phyloP scores from a whole-genome alignment of 2,888 invertebrate genomes.

The Osedax fenrisi region DNA sequence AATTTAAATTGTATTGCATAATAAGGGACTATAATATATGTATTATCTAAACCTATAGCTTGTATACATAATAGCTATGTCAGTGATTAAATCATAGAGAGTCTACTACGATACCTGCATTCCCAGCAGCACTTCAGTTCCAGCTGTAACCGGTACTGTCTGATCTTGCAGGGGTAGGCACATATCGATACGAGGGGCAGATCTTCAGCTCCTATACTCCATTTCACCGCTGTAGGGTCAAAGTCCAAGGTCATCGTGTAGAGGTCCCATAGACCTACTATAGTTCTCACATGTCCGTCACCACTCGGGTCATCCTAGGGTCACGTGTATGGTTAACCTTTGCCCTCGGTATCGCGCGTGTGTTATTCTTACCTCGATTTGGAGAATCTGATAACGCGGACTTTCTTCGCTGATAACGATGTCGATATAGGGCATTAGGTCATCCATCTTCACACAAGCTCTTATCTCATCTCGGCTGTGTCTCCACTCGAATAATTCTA shows the following conservation, averaged over 20 bases:
- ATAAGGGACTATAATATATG: too few relatives aligned
- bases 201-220: background rate
- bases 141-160: conserved; percentile 34
- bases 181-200: conserved; percentile 31
- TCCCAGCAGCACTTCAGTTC: conserved; percentile 39
- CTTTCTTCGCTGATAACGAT: background rate
- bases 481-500: background rate
- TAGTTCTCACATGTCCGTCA: background rate
- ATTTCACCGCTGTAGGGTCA: background rate
- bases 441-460: conserved; percentile 24
- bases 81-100: too few relatives aligned
- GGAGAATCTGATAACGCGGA: background rate
- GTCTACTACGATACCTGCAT: too few relatives aligned
- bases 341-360: too few relatives aligned
- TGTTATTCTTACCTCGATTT: background rate
- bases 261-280: background rate
- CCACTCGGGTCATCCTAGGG: background rate
- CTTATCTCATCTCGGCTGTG: background rate
- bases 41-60: too few relatives aligned
- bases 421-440: background rate
- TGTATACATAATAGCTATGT: too few relatives aligned
- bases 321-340: too few relatives aligned
- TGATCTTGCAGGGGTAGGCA: conserved; percentile 35
- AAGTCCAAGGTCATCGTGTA: background rate
- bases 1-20: too few relatives aligned